Evolutionary conservation across 2,888 invertebrate species (phyloP).

Genomic region (Leptopterna dolabrata): DNA sequence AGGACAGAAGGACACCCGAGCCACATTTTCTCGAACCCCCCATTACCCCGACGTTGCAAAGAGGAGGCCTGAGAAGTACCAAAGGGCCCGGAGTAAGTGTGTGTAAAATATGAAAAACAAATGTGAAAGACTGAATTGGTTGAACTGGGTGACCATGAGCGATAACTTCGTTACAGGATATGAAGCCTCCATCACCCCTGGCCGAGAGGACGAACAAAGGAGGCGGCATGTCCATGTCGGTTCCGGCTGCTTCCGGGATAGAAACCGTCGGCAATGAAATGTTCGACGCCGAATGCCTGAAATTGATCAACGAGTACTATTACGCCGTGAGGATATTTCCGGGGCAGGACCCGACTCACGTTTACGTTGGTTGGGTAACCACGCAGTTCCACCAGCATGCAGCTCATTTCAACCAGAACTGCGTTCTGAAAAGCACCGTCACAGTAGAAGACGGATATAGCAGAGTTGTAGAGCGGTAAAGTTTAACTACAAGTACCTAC

Average conservation of each 20-base stretch:
- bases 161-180: slow-evolving; percentile 66
- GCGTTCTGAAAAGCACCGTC: slow-evolving; percentile 85
- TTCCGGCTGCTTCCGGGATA: slow-evolving; percentile 77
- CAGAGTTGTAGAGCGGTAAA: slow-evolving; percentile 79
- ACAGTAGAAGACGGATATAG: slow-evolving; percentile 85
- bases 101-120: too few species aligned
- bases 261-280: slow-evolving; percentile 88
- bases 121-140: too few species aligned
- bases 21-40: slow-evolving; percentile 67
- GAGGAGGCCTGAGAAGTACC: slow-evolving; percentile 51
- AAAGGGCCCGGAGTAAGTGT: slow-evolving; percentile 24
- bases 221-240: slow-evolving; percentile 81
- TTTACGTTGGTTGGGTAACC: slow-evolving; percentile 99
- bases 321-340: slow-evolving; percentile 90
- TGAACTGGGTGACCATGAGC: too few species aligned
- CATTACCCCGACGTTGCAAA: slow-evolving; percentile 55
- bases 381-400: slow-evolving; percentile 95
- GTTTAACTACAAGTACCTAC: neutral
- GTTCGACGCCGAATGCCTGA: slow-evolving; percentile 87
- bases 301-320: slow-evolving; percentile 96
- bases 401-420: slow-evolving; percentile 88
- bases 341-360: slow-evolving; percentile 93
- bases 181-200: slow-evolving; percentile 75
- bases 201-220: slow-evolving; percentile 73
- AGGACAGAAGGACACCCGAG: slow-evolving; percentile 77